These are phyloP conservation scores for Neocrepidodera transversa DNA, from an alignment of 2,888 invertebrate genomes.

Conservation along the genomic window DNA sequence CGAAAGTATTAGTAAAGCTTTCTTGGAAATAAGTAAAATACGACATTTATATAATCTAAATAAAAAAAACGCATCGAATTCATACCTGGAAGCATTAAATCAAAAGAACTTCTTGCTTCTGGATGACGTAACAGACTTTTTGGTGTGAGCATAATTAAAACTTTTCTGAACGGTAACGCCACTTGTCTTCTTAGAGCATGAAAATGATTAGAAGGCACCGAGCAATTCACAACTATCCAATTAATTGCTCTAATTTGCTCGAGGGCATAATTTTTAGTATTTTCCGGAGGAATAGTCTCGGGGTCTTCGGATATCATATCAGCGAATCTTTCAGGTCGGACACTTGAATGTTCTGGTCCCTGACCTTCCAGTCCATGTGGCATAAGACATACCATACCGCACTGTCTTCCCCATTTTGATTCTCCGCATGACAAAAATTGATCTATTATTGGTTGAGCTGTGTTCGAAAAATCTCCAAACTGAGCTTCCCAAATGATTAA, in stretches of 20 bases:
- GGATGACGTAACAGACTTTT: conserved; percentile 95
- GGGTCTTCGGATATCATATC: conserved; percentile 97
- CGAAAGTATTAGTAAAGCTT: background rate
- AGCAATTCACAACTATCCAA: conserved; percentile 94
- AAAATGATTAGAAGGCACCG: conserved; percentile 95
- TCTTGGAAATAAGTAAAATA: background rate
- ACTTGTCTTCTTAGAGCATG: conserved; percentile 96
- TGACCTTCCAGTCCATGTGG: conserved; percentile 97
- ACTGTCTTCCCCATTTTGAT: conserved; percentile 97
- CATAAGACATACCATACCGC: conserved; percentile 90
- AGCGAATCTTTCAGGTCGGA: conserved; percentile 86
- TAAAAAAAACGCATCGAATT: no score
- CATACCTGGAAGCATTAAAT: conserved; percentile 71
- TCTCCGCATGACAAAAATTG: conserved; percentile 92
- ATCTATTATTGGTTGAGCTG: conserved; percentile 96
- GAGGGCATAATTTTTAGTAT: conserved; percentile 81
- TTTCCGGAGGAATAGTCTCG: conserved; percentile 90
- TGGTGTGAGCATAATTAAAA: conserved; percentile 94
- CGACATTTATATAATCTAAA: background rate
- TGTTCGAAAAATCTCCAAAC: conserved; percentile 99
- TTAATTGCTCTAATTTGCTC: conserved; percentile 96
- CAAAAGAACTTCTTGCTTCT: conserved; percentile 90
- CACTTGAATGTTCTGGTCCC: conserved; percentile 95
- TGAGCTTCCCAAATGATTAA: conserved; percentile 98
- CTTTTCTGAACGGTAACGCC: conserved; percentile 93